Evolutionary conservation across 1,140 invertebrate species (phyloP).

Genomic region (Idris sp.): DNA sequence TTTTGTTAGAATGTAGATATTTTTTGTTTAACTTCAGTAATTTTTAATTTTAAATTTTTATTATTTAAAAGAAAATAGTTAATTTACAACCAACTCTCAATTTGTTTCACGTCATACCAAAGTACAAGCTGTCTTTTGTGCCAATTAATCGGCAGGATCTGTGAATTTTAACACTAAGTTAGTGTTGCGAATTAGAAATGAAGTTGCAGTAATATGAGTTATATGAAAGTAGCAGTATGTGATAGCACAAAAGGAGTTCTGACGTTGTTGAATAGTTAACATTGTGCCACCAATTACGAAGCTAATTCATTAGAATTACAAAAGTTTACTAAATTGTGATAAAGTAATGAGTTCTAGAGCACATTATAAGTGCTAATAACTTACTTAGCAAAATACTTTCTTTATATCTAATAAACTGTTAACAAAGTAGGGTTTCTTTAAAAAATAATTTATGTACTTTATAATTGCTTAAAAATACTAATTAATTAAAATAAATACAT

Average conservation of each 20-base stretch:
- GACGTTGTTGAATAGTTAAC: conserved; percentile 44
- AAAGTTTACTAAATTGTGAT: conserved; percentile 43
- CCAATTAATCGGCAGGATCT: conserved; percentile 39
- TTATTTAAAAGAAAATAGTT: too few relatives aligned
- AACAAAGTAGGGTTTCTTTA: too few relatives aligned
- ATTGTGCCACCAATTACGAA: conserved; percentile 29
- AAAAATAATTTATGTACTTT: too few relatives aligned
- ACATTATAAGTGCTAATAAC: too few relatives aligned
- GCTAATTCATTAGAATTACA: conserved; percentile 42
- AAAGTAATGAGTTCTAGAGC: too few relatives aligned
- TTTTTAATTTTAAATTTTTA: too few relatives aligned
- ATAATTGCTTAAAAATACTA: too few relatives aligned
- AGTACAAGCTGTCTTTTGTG: conserved; percentile 16
- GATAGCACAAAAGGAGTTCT: conserved; percentile 25
- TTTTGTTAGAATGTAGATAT: too few relatives aligned
- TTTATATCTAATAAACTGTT: too few relatives aligned
- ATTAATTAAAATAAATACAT: too few relatives aligned
- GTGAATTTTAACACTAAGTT: conserved; percentile 25
- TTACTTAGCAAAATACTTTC: too few relatives aligned
- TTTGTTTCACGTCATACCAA: neutral
- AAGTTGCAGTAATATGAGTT: conserved; percentile 40
- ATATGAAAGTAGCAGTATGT: conserved; percentile 29
- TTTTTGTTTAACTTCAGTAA: conserved; percentile 15
- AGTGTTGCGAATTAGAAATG: conserved; percentile 35
- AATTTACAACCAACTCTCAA: too few relatives aligned